Base-by-base conservation (phyloP, 1,140 invertebrate genomes). In the Nilaparvata lugens region DNA sequence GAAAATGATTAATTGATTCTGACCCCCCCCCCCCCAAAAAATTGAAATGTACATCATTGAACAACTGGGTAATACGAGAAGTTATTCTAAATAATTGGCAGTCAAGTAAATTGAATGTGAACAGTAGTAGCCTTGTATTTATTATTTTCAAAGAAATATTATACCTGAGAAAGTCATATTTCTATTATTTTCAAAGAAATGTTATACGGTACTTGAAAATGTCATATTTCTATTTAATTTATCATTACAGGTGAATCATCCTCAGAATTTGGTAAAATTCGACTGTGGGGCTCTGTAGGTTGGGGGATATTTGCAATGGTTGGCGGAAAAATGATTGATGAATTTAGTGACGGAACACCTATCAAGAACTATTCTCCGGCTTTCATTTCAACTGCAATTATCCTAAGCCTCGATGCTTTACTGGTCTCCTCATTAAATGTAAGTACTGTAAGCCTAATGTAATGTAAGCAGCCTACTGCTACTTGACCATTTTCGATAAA, bases 221-320 rank as follows among this genome's bases (percentile, higher is more conserved):
- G 11, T 42, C 40, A 42, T 13, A 42, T 13, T 24, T 24, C 7
- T 21, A 9, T 9, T 51, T 4, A 14, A 4, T 21, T 51, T 21
- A 21, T 24, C 56, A 43, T 19, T 42, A 24, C 16, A 64, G 65
- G 60, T 38, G 54, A 62, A 28, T 66, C 62, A 42, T 59, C 60
- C 18, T 40, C 56, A 28, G 51, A 64, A 56, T 79, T 73, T 65
- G 76, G 77, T 5, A 57, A 66, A 14, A 74, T 76, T 58, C 62
- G 78, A 16, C 64, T 79, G 35, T 79, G 72, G 70, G 73, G 73
- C 6, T 60, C 73, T 9, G 55, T 74, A 25, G 70, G 71, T n/a
- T 73, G 70, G 68, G 71, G 71, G n/a, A 19, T 67, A 4, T 68
- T 69, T 16, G 66, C 69, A 0, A 55, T 73, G 6, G 38, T 75